Percentiles rank a stretch among this genome's conserved stretches.
These are phyloP conservation scores for Volucella bombylans DNA, from an alignment of 2,888 invertebrate genomes.

Conservation along the genomic window DNA sequence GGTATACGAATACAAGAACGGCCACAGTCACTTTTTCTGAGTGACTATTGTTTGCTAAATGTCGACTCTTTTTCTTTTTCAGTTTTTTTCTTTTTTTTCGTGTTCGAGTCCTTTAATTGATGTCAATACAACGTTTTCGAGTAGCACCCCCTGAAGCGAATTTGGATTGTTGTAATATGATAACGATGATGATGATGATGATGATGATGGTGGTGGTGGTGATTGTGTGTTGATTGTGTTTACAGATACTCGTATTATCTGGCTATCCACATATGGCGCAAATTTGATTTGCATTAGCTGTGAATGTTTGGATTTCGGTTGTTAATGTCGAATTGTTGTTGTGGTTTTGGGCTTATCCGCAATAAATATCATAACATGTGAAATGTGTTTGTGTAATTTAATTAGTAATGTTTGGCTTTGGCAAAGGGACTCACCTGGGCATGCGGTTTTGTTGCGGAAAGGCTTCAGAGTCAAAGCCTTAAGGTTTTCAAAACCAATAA, in stretches of 20 bases:
- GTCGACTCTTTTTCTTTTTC: conserved; percentile 31
- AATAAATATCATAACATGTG: conserved; percentile 7
- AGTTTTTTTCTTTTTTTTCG: conserved; percentile 24
- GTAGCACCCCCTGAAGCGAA: conserved; percentile 50
- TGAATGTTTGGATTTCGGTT: conserved; percentile 25
- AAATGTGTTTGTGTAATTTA: not conserved
- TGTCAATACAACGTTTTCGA: conserved; percentile 52
- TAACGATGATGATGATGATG: conserved; percentile 12
- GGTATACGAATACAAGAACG: not conserved
- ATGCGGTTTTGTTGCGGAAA: no score
- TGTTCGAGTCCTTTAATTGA: conserved; percentile 54
- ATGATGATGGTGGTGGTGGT: conserved; percentile 26
- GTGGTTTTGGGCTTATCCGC: conserved; percentile 27
- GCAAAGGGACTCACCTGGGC: no score
- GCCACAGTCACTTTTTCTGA: conserved; percentile 19
- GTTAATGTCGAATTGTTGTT: conserved; percentile 35
- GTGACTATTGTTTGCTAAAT: conserved; percentile 65
- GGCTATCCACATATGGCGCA: conserved; percentile 61
- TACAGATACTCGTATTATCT: conserved; percentile 52
- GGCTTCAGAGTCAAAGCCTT: no score
- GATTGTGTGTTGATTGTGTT: conserved; percentile 43
- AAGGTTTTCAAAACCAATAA: no score
- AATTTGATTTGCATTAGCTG: conserved; percentile 61
- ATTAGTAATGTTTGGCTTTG: no score
- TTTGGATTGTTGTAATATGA: conserved; percentile 34